Evolutionary conservation across 2,113 vertebrate species (phyloP), one percentile per base, ranked within the genome.

Genomic region (Bucco capensis): DNA sequence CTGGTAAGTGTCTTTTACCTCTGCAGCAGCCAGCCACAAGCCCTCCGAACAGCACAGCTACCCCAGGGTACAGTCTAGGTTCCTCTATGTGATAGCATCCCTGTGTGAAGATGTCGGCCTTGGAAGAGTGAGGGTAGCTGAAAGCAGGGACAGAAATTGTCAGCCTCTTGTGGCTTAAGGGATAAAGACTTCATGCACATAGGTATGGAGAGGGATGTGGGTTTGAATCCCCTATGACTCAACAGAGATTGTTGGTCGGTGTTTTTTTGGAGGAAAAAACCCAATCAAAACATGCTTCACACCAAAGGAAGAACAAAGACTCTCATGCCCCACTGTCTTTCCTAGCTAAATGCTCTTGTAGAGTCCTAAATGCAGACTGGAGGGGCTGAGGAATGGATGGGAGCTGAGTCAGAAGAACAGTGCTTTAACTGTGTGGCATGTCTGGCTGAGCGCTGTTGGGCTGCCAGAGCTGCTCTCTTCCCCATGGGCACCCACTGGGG

Each of bases 191-290:
- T 72, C 16, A 14, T 46, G 19, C 14, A 9, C 2, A 1, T 8
- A 4, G 8, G 7, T 27, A 5, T 4, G 5, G n/a, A n/a, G 35
- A 4, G 21, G 10, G 46, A 6, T 79, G 46, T 62, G 50, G 14
- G 94, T 94, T 96, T 95, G 94, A 95, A 69, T 89, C 95, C 46
- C 13, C 15, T 4, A 2, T 42, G 5, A 38, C 27, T 87, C 66
- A 50, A 0, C 1, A 46, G 6, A 16, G 10, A 2, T 1, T 5
- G 27, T 30, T 12, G 3, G 6, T 62, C 71, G 7, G 1, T 10
- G 19, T 22, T 40, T n/a, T 12, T n/a, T 33, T 14, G 30, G n/a
- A n/a, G n/a, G n/a, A n/a, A n/a, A n/a, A n/a, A n/a, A n/a, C n/a
- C n/a, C n/a, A n/a, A n/a, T n/a, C n/a, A n/a, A n/a, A n/a, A n/a